Evolutionary conservation across 2,797 vertebrate genomes (phyloP).

Genomic region (Smutsia temminckii): DNA sequence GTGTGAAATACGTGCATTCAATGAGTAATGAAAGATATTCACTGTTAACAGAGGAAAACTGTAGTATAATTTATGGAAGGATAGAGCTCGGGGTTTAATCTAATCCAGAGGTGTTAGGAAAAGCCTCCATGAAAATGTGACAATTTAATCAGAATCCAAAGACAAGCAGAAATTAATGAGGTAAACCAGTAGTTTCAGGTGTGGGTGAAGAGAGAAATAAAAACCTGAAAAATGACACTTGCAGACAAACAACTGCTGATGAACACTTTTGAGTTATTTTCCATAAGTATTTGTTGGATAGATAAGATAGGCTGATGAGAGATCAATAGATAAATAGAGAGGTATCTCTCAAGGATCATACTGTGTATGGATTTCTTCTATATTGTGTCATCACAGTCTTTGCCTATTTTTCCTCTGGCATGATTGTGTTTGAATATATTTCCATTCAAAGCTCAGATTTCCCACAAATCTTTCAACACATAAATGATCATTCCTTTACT

Average conservation of each 20-base stretch:
- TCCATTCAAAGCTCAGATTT: neutral
- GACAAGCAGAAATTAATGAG: neutral
- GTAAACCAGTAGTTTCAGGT: neutral
- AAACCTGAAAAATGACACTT: neutral
- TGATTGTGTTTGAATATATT: neutral
- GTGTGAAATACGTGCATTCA: neutral
- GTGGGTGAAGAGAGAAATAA: neutral
- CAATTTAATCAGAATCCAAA: neutral
- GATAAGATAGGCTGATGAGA: neutral
- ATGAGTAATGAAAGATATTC: neutral
- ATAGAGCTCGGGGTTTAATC: neutral
- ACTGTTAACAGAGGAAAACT: neutral
- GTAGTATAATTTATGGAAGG: neutral
- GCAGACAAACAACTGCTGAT: neutral
- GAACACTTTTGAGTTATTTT: neutral
- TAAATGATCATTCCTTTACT: conserved; percentile 4
- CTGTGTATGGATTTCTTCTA: neutral
- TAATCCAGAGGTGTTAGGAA: neutral
- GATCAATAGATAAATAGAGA: neutral
- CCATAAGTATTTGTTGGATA: neutral
- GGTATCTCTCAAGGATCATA: neutral
- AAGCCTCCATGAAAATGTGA: neutral
- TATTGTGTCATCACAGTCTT: neutral
- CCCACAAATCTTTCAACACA: neutral
- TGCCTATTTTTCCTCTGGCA: neutral